These are phyloP conservation scores for Atrina japonica DNA, from an alignment of 2,888 invertebrate species.

Conservation along the genomic window DNA sequence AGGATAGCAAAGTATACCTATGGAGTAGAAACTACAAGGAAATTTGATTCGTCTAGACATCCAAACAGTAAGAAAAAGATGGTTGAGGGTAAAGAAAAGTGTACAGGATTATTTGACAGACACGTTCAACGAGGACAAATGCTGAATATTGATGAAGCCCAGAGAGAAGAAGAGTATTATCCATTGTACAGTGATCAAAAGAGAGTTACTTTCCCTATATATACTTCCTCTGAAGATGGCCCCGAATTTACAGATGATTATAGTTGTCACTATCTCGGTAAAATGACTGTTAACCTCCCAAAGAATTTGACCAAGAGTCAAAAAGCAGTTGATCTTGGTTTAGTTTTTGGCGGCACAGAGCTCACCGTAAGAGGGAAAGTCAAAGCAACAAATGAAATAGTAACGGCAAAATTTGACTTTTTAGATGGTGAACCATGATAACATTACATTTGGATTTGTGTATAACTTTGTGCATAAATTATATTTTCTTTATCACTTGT, in stretches of 20 bases:
- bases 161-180: conserved; percentile 46
- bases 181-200: conserved; percentile 49
- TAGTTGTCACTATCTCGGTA: conserved; percentile 50
- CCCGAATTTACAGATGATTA: conserved; percentile 52
- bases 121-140: conserved; percentile 54
- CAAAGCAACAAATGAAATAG: conserved; percentile 42
- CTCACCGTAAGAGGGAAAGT: conserved; percentile 52
- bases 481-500: too few species aligned
- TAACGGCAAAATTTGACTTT: conserved; percentile 47
- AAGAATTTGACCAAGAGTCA: conserved; percentile 37
- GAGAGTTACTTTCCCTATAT: conserved; percentile 50
- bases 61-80: conserved; percentile 42
- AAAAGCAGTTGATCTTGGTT: conserved; percentile 47
- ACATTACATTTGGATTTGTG: too few species aligned
- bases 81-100: conserved; percentile 48
- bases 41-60: conserved; percentile 49
- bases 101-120: conserved; percentile 53
- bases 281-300: conserved; percentile 48
- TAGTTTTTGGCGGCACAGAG: conserved; percentile 61
- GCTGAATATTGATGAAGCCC: conserved; percentile 47
- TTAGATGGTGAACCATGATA: conserved; percentile 21
- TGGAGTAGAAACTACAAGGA: conserved; percentile 45
- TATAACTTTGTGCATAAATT: too few species aligned
- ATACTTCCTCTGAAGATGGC: conserved; percentile 46
- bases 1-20: conserved; percentile 56